phyloP scores from a whole-genome alignment of 2,797 vertebrate species.

The Notolepis coatsorum region DNA sequence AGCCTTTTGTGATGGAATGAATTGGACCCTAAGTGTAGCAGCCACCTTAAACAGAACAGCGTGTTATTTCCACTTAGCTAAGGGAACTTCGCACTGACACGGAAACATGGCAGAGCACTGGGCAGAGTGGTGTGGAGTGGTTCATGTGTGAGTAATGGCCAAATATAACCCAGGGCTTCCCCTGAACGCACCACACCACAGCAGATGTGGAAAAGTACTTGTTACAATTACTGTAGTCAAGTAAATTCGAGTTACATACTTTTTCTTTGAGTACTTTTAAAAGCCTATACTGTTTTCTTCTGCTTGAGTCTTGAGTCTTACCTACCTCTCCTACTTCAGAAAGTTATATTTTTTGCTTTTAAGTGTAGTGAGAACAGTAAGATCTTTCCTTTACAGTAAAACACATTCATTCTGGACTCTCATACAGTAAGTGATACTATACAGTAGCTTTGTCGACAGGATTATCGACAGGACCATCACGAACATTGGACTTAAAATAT shows the following conservation, averaged over 20 bases:
- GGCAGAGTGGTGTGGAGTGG: conserved; percentile 44
- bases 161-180: conserved; percentile 43
- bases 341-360: no score
- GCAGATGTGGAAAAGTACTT: conserved; percentile 20
- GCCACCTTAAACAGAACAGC: conserved; percentile 15
- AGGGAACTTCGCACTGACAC: conserved; percentile 50
- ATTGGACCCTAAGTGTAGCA: conserved; percentile 21
- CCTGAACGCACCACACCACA: conserved; percentile 7
- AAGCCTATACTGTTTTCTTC: conserved; percentile 60
- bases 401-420: no score
- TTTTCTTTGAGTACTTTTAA: conserved; percentile 19
- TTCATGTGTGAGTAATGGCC: conserved; percentile 58
- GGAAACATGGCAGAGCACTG: conserved; percentile 53
- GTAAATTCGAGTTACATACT: no score
- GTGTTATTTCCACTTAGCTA: conserved; percentile 31
- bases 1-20: conserved; percentile 52
- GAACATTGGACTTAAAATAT: no score
- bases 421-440: no score
- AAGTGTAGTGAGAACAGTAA: no score
- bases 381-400: no score
- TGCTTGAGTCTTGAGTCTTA: no score
- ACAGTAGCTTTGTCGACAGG: no score
- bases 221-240: conserved; percentile 7
- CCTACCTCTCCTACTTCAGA: no score
- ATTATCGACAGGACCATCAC: no score